A percentile compares a stretch with the other conserved stretches of the same genome.
Evolutionary conservation across 2,888 invertebrate genomes (phyloP).

Genomic region (Anorthoa munda): DNA sequence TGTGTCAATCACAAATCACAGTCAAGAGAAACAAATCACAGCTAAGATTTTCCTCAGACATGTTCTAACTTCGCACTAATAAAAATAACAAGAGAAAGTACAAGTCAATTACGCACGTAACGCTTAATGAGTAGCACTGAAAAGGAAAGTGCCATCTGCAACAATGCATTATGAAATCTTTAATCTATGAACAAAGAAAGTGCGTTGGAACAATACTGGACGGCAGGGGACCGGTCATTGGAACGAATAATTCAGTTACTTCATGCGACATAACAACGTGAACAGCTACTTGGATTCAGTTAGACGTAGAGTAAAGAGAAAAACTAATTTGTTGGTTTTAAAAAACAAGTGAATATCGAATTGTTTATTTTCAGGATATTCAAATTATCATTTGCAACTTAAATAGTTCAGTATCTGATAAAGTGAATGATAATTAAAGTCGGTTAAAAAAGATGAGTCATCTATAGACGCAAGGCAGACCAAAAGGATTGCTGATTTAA

Average conservation of each 20-base stretch:
- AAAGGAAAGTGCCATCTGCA: conserved; percentile 65
- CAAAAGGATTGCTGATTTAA: too few species aligned
- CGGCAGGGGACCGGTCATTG: conserved; percentile 71
- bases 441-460: not conserved
- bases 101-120: conserved; percentile 62
- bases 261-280: conserved; percentile 70
- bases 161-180: conserved; percentile 69
- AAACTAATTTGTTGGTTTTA: not conserved
- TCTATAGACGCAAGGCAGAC: not conserved
- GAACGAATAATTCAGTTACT: conserved; percentile 74
- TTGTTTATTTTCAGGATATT: not conserved
- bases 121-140: conserved; percentile 60
- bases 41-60: conserved; percentile 37
- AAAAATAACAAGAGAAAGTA: conserved; percentile 58
- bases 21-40: conserved; percentile 6
- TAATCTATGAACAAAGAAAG: conserved; percentile 71
- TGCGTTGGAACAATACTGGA: conserved; percentile 80
- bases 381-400: not conserved
- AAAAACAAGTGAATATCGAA: not conserved
- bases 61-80: conserved; percentile 29
- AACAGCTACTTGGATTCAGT: conserved; percentile 17
- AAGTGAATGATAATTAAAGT: too few species aligned
- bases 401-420: not conserved
- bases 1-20: not conserved
- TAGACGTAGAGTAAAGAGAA: not conserved